Evolutionary conservation across 1,140 invertebrate species (phyloP), one percentile per base, ranked within the genome.

Genomic region (Metopolophium dirhodum): DNA sequence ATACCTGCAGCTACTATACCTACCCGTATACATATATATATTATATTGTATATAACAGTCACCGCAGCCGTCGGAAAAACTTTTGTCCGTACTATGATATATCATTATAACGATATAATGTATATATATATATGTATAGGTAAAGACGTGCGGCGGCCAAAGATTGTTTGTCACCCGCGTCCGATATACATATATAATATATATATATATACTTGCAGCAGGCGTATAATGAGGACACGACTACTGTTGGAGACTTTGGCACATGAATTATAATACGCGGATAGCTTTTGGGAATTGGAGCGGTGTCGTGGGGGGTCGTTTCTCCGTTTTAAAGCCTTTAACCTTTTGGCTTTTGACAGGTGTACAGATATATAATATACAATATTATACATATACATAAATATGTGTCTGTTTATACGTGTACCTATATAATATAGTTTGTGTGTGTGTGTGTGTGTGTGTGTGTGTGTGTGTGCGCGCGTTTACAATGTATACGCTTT

Each of bases 291-390:
- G 86, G 47, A 49, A 88, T 89, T 35, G 88, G 49, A 22, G 22
- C 22, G n/a, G n/a, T n/a, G 49, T 54, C 8, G 41, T 30, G 57
- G 22, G 83, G 85, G 30, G 87, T 35, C 22, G 88, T 89, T 37
- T 57, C n/a, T 57, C 26, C 51, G 37, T 26, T 57, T 41, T 41
- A 26, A 89, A 89, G 35, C 88, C 88, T 89, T 89, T 57, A 89
- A 89, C 88, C 88, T 89, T 89, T 89, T 26, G 23, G 54, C 35
- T 89, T 89, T 89, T 26, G 35, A 89, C 49, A 54, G 22, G 47
- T 87, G 26, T 49, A 47, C 35, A 87, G 26, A 47, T 86, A 47
- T 85, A 85, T 45, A 85, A 45, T 85, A 45, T 18, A 77, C 30
- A n/a, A n/a, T 77, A 77, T n/a, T 77, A n/a, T 77, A 77, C 1